These are phyloP conservation scores for Melikaiella ostensackeni DNA, from an alignment of 2,888 invertebrate genomes.

Conservation along the genomic window DNA sequence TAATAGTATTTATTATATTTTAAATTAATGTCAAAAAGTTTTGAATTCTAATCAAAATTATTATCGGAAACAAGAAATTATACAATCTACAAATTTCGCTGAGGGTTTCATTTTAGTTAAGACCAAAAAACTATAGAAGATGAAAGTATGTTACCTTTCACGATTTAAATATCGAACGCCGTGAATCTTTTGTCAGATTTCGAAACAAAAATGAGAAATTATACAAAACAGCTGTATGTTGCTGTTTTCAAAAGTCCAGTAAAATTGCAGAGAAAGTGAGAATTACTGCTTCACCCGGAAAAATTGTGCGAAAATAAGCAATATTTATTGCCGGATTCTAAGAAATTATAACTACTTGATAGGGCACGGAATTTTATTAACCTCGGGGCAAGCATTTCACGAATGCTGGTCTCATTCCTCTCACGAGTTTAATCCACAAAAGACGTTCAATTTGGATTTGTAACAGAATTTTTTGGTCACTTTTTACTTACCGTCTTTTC, in stretches of 20 bases:
- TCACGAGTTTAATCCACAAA: neutral
- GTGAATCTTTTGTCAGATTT: neutral
- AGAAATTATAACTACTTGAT: neutral
- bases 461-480: neutral
- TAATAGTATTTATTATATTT: neutral
- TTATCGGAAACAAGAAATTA: too few species aligned
- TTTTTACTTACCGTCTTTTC: constrained; percentile 72
- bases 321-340: neutral
- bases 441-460: neutral
- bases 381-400: neutral
- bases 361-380: neutral
- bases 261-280: neutral
- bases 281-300: neutral
- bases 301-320: neutral
- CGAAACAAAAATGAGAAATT: neutral
- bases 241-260: neutral
- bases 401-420: neutral
- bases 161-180: neutral
- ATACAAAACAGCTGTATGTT: neutral
- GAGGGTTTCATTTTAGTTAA: neutral
- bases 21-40: neutral
- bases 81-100: neutral
- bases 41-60: too few species aligned
- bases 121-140: too few species aligned
- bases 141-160: too few species aligned